Evolutionary conservation across 2,797 vertebrate species (phyloP).

Genomic region (Cuculus canorus): DNA sequence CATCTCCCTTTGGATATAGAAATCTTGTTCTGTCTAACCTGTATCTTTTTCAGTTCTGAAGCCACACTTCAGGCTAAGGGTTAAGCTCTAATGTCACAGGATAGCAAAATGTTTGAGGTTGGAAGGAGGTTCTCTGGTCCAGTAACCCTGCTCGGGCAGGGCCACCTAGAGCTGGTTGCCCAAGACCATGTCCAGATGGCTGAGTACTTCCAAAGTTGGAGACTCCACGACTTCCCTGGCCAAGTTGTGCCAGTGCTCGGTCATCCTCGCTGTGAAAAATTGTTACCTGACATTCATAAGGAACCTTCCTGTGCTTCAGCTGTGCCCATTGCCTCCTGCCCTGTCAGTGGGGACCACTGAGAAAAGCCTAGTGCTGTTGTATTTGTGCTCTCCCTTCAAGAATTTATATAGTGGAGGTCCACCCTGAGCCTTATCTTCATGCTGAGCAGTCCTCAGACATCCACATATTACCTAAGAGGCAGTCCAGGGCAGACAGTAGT

Average conservation of each 20-base stretch:
- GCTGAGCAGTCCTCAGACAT: not conserved
- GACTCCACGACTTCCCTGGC: not conserved
- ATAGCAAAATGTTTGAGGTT: not conserved
- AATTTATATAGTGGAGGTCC: not conserved
- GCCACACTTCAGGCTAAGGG: not conserved
- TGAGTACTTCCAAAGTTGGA: not conserved
- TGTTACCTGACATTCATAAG: not conserved
- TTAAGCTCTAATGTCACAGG: not conserved
- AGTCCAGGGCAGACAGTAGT: not conserved
- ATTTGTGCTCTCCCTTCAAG: not conserved
- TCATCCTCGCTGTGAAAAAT: not conserved
- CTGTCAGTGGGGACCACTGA: not conserved
- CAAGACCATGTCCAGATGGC: not conserved
- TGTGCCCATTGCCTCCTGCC: not conserved
- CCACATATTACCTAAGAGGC: not conserved
- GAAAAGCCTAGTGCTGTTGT: not conserved
- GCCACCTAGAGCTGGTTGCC: not conserved
- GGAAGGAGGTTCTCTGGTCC: not conserved
- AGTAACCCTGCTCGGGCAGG: fast-evolving
- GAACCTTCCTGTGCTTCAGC: not conserved
- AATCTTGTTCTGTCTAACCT: not conserved
- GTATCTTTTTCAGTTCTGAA: not conserved
- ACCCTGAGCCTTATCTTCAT: not conserved
- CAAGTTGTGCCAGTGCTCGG: not conserved
- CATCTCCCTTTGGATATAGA: not conserved